Evolutionary conservation across 1,140 invertebrate genomes (phyloP), one percentile per base, ranked within the genome.

Genomic region (Mycetomoellerius zeteki): DNA sequence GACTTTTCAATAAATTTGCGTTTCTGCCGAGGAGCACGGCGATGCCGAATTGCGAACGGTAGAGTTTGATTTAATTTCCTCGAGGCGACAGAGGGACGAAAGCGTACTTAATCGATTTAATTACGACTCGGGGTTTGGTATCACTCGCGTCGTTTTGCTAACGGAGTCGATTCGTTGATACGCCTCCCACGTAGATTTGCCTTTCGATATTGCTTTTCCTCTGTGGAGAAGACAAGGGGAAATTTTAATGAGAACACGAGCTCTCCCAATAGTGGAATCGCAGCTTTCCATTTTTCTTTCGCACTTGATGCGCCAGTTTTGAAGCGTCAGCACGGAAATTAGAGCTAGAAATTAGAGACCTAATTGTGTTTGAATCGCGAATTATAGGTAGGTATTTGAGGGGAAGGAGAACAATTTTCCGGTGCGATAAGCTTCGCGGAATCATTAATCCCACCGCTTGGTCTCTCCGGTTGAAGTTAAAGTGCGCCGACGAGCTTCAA

Each of bases 161-260:
- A 71, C 37, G 6, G 21, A 27, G 19, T 30, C 69, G 56, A 84
- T 73, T 73, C 27, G 37, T 60, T 75, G 80, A 62, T 75, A 75
- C 47, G 27, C 69, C 69, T 73, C 24, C 37, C 54, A 24, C 69
- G 80, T 75, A 47, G 67, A 62, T 50, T 84, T 60, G 47, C 37
- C 16, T 73, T 75, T 33, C 80, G 80, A 84, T 84, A 84, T 50
- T 75, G 80, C 69, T 73, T 62, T 50, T 16, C 62, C 21, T 84
- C 80, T 84, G 69, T 14, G 80, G 10, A 73, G 54, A 75, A 82
- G 16, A 84, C 43, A 84, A 47, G 27, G 19, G 12, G 19, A 19
- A 50, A 82, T 73, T 47, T 82, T 73, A 82, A 50, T 84, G 37
- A 73, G 37, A 27, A 30, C 67, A 54, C 24, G 33, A 30, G 33